A percentile compares a stretch with the other conserved stretches of the same genome.
These are phyloP conservation scores for Nipponacmea schrenckii DNA, from an alignment of 2,888 invertebrate species.

Conservation along the genomic window DNA sequence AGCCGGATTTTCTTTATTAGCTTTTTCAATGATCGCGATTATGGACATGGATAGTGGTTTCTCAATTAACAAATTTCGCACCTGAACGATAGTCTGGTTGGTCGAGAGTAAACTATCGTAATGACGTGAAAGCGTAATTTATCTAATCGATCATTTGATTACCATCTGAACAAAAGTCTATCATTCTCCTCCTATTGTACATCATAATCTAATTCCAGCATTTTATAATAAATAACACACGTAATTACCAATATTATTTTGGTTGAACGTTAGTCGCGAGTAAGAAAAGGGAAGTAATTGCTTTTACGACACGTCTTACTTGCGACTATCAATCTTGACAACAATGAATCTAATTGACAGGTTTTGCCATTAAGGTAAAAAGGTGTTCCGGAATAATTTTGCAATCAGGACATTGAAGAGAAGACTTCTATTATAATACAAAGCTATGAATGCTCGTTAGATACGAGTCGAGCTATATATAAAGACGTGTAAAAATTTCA, in stretches of 20 bases:
- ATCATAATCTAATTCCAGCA: constrained; percentile 1
- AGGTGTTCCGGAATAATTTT: constrained; percentile 6
- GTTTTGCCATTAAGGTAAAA: constrained; percentile 8
- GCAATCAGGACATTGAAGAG: not conserved
- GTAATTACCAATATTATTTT: constrained; percentile 8
- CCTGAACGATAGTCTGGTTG: too few relatives aligned
- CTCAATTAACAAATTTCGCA: too few relatives aligned
- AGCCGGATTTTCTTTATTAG: too few relatives aligned
- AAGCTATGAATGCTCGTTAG: too few relatives aligned
- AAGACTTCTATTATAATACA: too few relatives aligned
- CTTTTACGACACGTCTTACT: constrained; percentile 1
- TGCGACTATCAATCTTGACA: not conserved
- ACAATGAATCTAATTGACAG: not conserved
- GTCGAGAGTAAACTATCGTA: too few relatives aligned
- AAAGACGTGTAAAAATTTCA: too few relatives aligned
- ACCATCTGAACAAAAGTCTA: not conserved
- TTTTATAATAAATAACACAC: not conserved
- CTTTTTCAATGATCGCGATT: too few relatives aligned
- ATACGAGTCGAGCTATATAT: too few relatives aligned
- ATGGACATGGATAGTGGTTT: too few relatives aligned
- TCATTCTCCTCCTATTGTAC: not conserved
- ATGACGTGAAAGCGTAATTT: too few relatives aligned
- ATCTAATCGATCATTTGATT: not conserved
- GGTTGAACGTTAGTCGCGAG: not conserved
- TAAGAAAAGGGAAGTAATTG: constrained; percentile 5